Conservation (phyloP, 2,113 vertebrate species). For the Gobiocypris rarus region DNA sequence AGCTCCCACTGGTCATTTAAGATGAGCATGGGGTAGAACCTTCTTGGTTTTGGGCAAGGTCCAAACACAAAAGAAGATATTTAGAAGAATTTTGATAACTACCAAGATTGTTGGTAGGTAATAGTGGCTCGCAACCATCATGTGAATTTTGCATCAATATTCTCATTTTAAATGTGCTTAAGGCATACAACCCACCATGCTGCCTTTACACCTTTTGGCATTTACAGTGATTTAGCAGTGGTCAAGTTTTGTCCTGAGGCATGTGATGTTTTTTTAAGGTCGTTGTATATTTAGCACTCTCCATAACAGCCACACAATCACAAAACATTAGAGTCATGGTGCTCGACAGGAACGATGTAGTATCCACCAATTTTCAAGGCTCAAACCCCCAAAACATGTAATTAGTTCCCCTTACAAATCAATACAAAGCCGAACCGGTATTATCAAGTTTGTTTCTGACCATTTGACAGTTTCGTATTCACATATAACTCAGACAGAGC, state of each 20-base stretch:
- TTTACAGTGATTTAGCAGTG: slow-evolving; percentile 2
- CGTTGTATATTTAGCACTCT: slow-evolving; percentile 1
- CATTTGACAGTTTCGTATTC: neutral
- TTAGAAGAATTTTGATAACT: neutral
- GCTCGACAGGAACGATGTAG: neutral
- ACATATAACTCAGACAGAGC: neutral
- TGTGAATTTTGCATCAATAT: neutral
- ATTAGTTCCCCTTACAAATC: neutral
- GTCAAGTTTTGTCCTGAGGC: slow-evolving; percentile 24
- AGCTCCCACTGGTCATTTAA: too few relatives aligned
- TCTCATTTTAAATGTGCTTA: neutral
- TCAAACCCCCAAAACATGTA: neutral
- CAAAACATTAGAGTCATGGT: slow-evolving; percentile 27
- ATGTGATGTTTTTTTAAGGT: slow-evolving; percentile 23
- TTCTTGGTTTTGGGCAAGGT: too few relatives aligned
- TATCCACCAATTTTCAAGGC: neutral
- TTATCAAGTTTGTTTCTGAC: neutral
- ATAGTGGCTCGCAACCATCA: neutral
- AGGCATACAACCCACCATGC: neutral
- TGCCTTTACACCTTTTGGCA: slow-evolving; percentile 20
- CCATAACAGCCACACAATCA: slow-evolving; percentile 17
- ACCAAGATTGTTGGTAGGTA: neutral
- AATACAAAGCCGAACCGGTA: neutral
- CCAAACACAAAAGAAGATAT: neutral
- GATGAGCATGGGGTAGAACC: too few relatives aligned